A percentile compares a stretch with the other conserved stretches of the same genome.
phyloP scores from a whole-genome alignment of 2,113 vertebrate species.

The Triplophysa tibetana region DNA sequence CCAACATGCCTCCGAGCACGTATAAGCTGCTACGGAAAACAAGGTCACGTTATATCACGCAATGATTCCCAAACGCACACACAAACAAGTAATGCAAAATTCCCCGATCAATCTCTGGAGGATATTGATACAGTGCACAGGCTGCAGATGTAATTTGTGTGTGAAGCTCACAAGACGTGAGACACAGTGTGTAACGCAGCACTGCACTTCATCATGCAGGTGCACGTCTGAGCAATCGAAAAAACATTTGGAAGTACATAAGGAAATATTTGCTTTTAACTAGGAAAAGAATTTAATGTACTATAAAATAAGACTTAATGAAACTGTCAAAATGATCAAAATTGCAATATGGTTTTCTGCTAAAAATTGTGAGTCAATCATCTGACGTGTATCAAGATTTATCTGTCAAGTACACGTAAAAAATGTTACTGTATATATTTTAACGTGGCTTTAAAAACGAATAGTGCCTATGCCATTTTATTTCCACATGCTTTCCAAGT shows the following conservation, averaged over 20 bases:
- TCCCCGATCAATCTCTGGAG: constrained; percentile 35
- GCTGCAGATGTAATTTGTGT: constrained; percentile 42
- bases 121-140: constrained; percentile 20
- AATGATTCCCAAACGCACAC: constrained; percentile 36
- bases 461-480: too few relatives aligned
- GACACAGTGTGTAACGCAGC: constrained; percentile 17
- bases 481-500: too few relatives aligned
- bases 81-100: constrained; percentile 18
- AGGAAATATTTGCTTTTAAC: constrained; percentile 2
- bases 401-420: too few relatives aligned
- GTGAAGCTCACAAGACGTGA: constrained; percentile 25
- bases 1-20: constrained; percentile 52
- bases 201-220: constrained; percentile 32
- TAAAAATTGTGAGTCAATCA: too few relatives aligned
- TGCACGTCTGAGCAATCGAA: neutral
- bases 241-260: neutral
- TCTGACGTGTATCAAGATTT: too few relatives aligned
- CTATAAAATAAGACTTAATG: neutral
- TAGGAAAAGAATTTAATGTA: neutral
- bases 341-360: too few relatives aligned
- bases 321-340: too few relatives aligned
- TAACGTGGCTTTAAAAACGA: too few relatives aligned
- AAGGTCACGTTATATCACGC: constrained; percentile 51
- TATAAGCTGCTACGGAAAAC: constrained; percentile 51
- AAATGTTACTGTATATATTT: too few relatives aligned